Base-by-base conservation (phyloP, 1,140 invertebrate species). In the Tenebrio molitor region DNA sequence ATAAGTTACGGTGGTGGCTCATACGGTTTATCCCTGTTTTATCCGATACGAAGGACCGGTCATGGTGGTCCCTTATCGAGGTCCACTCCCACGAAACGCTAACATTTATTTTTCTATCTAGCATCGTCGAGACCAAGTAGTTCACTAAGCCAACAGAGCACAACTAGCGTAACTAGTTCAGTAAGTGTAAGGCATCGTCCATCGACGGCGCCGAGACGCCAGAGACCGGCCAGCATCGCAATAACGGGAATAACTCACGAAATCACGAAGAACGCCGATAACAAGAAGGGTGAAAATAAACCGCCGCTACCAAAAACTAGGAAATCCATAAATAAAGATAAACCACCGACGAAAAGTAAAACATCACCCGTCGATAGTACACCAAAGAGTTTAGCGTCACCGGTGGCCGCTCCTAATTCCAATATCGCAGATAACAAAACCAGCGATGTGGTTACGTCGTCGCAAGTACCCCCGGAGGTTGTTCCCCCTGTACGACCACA, bases 211-310 rank as follows among this genome's bases (percentile, higher is more conserved):
- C 88, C 90, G 67, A 84, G 91, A 74, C 87, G 89, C 80, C 91
- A 90, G 46, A 87, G 93, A 69, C 93, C 94, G 74, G 90, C 91
- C 78, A 95, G 93, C 84, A 95, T 95, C 80, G 93, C 93, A 76
- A 75, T 82, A 79, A 94, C 93, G 72, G 93, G 92, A 71, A 89
- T 94, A 82, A 89, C 91, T 53, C 66, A 74, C 36, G 77, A 81
- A 7, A n/a, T 71, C 0, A 75, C 46, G 62, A 69, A 74, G 33
- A 73, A 36, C 53, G 15, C 16, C 23, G 75, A 77, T 15, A 65
- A 63, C 4, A 78, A 76, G 63, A 76, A 66, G 25, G 21, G 74
- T 10, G 63, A 71, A 42, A 76, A 71, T 25, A 83, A 83, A 77
- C 82, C 82, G 14, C 81, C 81, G 12, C 63, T 83, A 69, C 82